Evolutionary conservation across 1,140 invertebrate species (phyloP).

Genomic region (Magallana ariakensis): DNA sequence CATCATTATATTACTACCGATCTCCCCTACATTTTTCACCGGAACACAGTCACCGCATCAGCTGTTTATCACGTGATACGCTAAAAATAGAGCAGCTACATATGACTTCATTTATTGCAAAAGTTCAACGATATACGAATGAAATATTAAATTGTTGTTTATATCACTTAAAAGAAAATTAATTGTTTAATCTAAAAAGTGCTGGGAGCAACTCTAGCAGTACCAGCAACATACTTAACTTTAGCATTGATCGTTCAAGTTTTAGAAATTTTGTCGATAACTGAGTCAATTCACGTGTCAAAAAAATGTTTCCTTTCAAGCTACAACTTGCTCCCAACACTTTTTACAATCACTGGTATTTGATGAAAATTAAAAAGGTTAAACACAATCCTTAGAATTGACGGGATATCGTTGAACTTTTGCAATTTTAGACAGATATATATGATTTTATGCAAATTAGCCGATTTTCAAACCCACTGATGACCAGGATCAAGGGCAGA

Average conservation of each 20-base stretch:
- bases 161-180: neutral
- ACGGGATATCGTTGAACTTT: neutral
- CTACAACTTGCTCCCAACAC: neutral
- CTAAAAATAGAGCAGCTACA: neutral
- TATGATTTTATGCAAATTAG: neutral
- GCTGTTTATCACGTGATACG: constrained; percentile 8
- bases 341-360: neutral
- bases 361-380: neutral
- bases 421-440: neutral
- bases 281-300: neutral
- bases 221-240: neutral
- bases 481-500: constrained; percentile 13
- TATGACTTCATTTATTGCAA: neutral
- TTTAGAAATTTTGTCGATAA: neutral
- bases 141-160: neutral
- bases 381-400: neutral
- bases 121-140: neutral
- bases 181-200: neutral
- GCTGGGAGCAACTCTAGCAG: neutral
- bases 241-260: neutral
- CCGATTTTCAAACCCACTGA: neutral
- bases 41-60: neutral
- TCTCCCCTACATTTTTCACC: neutral
- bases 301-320: neutral
- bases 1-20: neutral